These are phyloP conservation scores for Erpobdella octoculata DNA, from an alignment of 2,888 invertebrate species.

Conservation along the genomic window DNA sequence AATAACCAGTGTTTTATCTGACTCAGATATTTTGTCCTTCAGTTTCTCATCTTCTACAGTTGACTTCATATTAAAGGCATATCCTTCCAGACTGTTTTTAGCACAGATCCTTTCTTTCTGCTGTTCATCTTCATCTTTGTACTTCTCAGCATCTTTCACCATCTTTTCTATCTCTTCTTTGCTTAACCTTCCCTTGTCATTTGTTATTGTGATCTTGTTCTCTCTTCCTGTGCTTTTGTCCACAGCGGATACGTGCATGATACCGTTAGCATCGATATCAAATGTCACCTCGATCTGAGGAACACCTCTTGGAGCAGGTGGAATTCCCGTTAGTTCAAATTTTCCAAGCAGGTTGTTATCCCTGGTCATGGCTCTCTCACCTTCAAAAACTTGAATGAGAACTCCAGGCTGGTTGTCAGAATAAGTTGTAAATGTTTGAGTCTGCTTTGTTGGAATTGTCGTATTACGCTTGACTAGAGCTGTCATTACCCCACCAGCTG, in stretches of 20 bases:
- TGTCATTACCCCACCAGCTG: conserved; percentile 75
- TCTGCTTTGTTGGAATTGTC: conserved; percentile 91
- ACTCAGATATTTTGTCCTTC: conserved; percentile 77
- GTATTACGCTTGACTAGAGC: conserved; percentile 92
- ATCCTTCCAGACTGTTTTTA: conserved; percentile 72
- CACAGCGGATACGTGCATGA: conserved; percentile 83
- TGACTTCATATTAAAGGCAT: conserved; percentile 87
- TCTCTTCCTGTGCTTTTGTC: conserved; percentile 66
- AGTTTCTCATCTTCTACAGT: conserved; percentile 81
- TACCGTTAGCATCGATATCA: conserved; percentile 68
- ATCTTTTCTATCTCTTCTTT: conserved; percentile 88
- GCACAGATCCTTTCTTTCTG: conserved; percentile 62
- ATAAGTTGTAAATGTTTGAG: conserved; percentile 91
- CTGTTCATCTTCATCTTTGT: conserved; percentile 63
- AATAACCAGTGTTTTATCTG: conserved; percentile 70
- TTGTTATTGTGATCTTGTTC: conserved; percentile 60
- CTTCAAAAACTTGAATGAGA: conserved; percentile 49
- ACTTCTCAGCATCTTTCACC: conserved; percentile 84
- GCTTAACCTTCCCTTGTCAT: conserved; percentile 74
- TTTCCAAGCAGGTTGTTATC: conserved; percentile 73
- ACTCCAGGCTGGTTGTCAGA: conserved; percentile 83
- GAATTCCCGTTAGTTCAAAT: conserved; percentile 64
- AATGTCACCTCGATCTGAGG: conserved; percentile 63
- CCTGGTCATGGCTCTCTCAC: conserved; percentile 52
- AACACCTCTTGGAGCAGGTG: conserved; percentile 72